Evolutionary conservation across 2,888 invertebrate species (phyloP).

Genomic region (Pheosia gnoma): DNA sequence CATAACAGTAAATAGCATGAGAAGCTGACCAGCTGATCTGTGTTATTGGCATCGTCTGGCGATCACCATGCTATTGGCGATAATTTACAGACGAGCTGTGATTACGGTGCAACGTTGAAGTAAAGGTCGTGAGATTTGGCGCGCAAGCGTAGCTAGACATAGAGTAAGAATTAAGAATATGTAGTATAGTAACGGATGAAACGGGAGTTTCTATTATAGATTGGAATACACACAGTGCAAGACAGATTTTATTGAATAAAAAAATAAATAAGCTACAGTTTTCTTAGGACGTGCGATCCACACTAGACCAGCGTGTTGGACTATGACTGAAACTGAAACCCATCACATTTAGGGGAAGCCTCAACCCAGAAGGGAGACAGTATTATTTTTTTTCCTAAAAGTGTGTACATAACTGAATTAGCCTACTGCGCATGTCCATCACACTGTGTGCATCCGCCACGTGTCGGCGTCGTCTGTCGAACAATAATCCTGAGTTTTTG

Average conservation of each 20-base stretch:
- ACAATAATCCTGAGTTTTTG: constrained; percentile 45
- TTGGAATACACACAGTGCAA: too few species aligned
- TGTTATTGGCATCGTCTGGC: constrained; percentile 9
- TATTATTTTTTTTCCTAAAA: too few species aligned
- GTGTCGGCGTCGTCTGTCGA: constrained; percentile 30
- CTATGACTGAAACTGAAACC: too few species aligned
- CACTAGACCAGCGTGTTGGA: too few species aligned
- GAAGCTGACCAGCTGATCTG: background rate
- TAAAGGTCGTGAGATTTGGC: constrained; percentile 39
- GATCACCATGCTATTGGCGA: background rate
- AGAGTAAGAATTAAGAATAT: constrained; percentile 10
- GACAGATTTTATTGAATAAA: too few species aligned
- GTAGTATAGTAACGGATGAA: too few species aligned
- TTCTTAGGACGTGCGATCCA: too few species aligned
- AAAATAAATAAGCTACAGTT: too few species aligned
- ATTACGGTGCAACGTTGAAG: constrained; percentile 13
- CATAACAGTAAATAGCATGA: background rate
- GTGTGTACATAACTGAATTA: background rate
- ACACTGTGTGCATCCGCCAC: constrained; percentile 38
- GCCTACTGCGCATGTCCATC: constrained; percentile 14
- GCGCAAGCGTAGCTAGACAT: constrained; percentile 11
- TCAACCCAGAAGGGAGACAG: too few species aligned
- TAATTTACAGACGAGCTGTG: background rate
- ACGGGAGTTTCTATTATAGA: too few species aligned
- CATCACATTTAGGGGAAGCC: too few species aligned